A percentile compares a stretch with the other conserved stretches of the same genome.
Evolutionary conservation across 1,140 invertebrate genomes (phyloP).

Genomic region (Oreohelix idahoensis): DNA sequence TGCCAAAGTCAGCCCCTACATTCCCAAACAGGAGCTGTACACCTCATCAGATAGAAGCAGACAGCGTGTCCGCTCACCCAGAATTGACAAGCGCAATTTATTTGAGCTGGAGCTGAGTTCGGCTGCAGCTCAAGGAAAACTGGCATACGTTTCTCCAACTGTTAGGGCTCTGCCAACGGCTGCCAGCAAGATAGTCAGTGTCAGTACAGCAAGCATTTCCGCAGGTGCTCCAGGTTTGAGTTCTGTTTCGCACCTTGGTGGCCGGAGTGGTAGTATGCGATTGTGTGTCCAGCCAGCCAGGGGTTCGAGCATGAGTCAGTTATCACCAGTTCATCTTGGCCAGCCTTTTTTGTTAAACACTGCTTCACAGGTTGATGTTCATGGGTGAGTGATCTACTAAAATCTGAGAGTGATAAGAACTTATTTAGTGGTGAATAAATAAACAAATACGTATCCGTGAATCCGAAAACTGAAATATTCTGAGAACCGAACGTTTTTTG

Average conservation of each 20-base stretch:
- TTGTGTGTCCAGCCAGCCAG: constrained; percentile 43
- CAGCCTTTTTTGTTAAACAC: constrained; percentile 69
- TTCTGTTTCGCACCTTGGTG: constrained; percentile 39
- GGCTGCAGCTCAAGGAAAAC: constrained; percentile 65
- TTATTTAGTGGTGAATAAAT: no score
- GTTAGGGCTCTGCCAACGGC: constrained; percentile 50
- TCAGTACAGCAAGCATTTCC: constrained; percentile 42
- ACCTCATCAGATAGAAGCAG: constrained; percentile 22
- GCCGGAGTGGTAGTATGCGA: constrained; percentile 5
- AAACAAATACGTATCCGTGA: no score
- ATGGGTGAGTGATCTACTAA: constrained; percentile 51
- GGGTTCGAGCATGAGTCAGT: constrained; percentile 56
- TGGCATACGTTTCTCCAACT: constrained; percentile 68
- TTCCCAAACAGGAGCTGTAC: constrained; percentile 57
- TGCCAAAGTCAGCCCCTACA: constrained; percentile 63
- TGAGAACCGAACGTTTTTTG: no score
- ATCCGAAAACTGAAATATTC: no score
- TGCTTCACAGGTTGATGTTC: constrained; percentile 63
- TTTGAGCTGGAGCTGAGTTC: constrained; percentile 59
- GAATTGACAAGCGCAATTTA: constrained; percentile 53
- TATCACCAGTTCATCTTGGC: constrained; percentile 68
- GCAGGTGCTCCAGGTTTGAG: constrained; percentile 9
- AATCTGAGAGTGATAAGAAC: no score
- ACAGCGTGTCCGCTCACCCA: constrained; percentile 50
- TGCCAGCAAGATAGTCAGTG: constrained; percentile 47